These are phyloP conservation scores for Palythoa heliodiscus DNA, from an alignment of 92 coral and sea anemone species.

Conservation along the genomic window DNA sequence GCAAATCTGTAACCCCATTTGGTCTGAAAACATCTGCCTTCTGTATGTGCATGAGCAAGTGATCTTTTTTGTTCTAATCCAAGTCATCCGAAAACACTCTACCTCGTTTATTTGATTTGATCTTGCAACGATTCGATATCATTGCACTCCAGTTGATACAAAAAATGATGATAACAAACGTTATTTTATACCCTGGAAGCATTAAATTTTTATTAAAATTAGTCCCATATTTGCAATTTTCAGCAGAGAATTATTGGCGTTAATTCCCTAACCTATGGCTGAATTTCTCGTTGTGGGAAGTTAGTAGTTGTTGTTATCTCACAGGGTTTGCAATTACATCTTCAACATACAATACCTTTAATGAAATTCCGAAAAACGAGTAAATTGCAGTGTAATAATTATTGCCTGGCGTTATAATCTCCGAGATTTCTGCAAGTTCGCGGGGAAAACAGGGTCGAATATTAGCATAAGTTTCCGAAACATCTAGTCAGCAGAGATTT, in stretches of 20 bases:
- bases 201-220: slow-evolving; percentile 62
- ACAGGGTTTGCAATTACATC: slow-evolving; percentile 74
- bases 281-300: slow-evolving; percentile 82
- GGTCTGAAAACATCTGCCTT: slow-evolving; percentile 42
- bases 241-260: slow-evolving; percentile 58
- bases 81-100: not conserved
- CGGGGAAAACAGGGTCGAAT: slow-evolving; percentile 4
- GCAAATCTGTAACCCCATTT: slow-evolving; percentile 39
- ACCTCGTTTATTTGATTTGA: not conserved
- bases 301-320: slow-evolving; percentile 76
- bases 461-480: not conserved
- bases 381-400: slow-evolving; percentile 53
- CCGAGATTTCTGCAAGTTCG: slow-evolving; percentile 31
- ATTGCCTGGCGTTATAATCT: slow-evolving; percentile 24
- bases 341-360: slow-evolving; percentile 57
- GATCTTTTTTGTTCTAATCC: not conserved
- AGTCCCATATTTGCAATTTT: slow-evolving; percentile 71
- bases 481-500: not conserved
- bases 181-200: slow-evolving; percentile 29
- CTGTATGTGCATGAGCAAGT: slow-evolving; percentile 26
- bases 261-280: slow-evolving; percentile 72
- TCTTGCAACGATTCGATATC: slow-evolving; percentile 19
- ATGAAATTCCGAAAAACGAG: slow-evolving; percentile 53
- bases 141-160: not conserved
- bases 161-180: not conserved